A percentile compares a stretch with the other conserved stretches of the same genome.
These are phyloP conservation scores for Lomographa bimaculata DNA, from an alignment of 2,888 invertebrate species.

Conservation along the genomic window DNA sequence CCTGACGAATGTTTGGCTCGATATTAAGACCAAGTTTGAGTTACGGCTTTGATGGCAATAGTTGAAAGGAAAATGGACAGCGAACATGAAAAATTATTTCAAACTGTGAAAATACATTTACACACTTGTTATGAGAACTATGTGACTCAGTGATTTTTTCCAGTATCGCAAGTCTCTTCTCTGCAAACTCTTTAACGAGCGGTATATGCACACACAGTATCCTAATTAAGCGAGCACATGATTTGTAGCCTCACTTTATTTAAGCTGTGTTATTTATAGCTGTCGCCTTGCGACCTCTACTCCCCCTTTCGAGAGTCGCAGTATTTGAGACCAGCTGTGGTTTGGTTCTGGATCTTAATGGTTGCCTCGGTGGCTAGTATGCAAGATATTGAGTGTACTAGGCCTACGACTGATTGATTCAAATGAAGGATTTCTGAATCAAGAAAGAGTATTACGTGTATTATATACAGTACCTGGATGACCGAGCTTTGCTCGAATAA, in stretches of 20 bases:
- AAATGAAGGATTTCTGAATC: too few relatives aligned
- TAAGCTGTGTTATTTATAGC: conserved; percentile 51
- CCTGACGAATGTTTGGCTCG: conserved; percentile 29
- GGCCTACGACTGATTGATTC: too few relatives aligned
- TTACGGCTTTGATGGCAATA: conserved; percentile 7
- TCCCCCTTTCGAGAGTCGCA: conserved; percentile 18
- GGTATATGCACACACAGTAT: conserved; percentile 39
- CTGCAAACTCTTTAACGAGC: conserved; percentile 28
- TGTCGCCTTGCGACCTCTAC: conserved; percentile 33
- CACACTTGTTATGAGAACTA: too few relatives aligned
- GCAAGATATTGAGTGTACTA: too few relatives aligned
- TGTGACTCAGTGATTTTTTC: conserved; percentile 3
- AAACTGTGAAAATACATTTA: too few relatives aligned
- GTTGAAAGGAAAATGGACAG: too few relatives aligned
- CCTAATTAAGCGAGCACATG: conserved; percentile 47
- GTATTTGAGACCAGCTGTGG: conserved; percentile 3
- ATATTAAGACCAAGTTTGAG: conserved; percentile 9
- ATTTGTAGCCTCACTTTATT: conserved; percentile 47
- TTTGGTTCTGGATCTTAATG: conserved; percentile 3
- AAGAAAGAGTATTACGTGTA: too few relatives aligned
- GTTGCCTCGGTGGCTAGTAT: too few relatives aligned
- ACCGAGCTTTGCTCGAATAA: too few relatives aligned
- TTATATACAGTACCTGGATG: too few relatives aligned
- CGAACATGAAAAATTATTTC: too few relatives aligned
- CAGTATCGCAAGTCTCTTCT: not conserved